Evolutionary conservation across 2,888 invertebrate species (phyloP), one percentile per base, ranked within the genome.

Genomic region (Barypeithes pellucidus): DNA sequence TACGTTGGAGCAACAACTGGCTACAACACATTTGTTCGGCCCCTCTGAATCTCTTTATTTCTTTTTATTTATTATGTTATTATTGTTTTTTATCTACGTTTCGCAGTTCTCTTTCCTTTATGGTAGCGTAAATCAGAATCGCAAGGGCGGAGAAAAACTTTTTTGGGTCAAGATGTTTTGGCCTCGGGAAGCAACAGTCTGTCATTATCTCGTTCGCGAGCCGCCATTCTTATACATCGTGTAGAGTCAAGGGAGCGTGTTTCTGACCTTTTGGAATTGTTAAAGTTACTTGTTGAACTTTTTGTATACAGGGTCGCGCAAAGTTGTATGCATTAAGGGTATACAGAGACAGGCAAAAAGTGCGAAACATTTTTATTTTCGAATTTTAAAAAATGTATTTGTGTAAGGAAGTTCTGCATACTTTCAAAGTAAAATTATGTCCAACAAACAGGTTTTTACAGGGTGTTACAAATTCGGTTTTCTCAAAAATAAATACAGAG

Each of bases 161-260:
- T 75, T 72, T 72, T 50, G 47, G 65, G 43, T 33, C 61, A 54
- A 73, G 61, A 68, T 33, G 47, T 65, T 70, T 52, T 50, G 61
- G 82, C 82, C 81, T 76, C 75, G 77, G 79, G 82, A 77, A 72
- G 77, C 78, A 74, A 72, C 76, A 80, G 77, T 78, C 78, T 82
- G 78, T 82, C 81, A 82, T 82, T 82, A 82, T 82, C 82, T 78
- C 78, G 80, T 81, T 81, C 81, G 81, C 79, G 77, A 79, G 80
- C 72, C 66, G 72, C 77, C 75, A 68, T 75, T 69, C 68, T 68
- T 73, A 65, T 59, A 45, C 18, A 54, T 22, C 33, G 33, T 63
- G 43, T 14, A 14, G n/a, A 57, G 54, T 24, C 50, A n/a, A n/a
- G 24, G 54, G 33, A 57, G 18, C 33, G 54, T 57, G 33, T 54